Evolutionary conservation across 2,113 vertebrate genomes (phyloP).

Genomic region (Nerophis ophidion): DNA sequence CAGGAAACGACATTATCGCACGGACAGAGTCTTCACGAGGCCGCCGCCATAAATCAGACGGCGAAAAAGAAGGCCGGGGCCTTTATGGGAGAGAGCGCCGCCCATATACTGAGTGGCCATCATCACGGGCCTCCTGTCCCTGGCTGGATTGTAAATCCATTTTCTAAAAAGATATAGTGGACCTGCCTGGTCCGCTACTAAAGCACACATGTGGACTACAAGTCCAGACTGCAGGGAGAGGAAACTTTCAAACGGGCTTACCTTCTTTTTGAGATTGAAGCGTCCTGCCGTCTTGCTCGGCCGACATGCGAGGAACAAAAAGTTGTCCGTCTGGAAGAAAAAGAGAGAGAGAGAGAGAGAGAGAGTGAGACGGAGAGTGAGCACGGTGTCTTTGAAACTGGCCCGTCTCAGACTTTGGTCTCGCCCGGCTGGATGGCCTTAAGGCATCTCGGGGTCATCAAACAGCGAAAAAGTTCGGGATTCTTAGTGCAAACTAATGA

Average conservation of each 20-base stretch:
- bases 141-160: conserved; percentile 56
- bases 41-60: conserved; percentile 77
- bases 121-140: conserved; percentile 42
- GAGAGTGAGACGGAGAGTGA: not conserved
- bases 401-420: no score
- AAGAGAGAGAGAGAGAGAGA: not conserved
- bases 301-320: conserved; percentile 31
- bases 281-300: conserved; percentile 24
- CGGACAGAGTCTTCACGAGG: conserved; percentile 78
- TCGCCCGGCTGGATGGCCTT: no score
- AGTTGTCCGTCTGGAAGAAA: conserved; percentile 10
- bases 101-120: conserved; percentile 70
- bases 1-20: conserved; percentile 66
- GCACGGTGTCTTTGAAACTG: no score
- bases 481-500: no score
- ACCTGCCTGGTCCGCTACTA: conserved; percentile 17
- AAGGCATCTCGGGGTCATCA: no score
- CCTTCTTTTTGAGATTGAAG: conserved; percentile 36
- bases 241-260: conserved; percentile 41
- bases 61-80: conserved; percentile 68
- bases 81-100: conserved; percentile 68
- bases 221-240: not conserved
- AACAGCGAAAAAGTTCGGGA: no score
- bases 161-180: conserved; percentile 49
- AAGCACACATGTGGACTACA: not conserved